Evolutionary conservation across 2,797 vertebrate species (phyloP), one percentile per base, ranked within the genome.

Genomic region (Acrocephalus scirpaceus): DNA sequence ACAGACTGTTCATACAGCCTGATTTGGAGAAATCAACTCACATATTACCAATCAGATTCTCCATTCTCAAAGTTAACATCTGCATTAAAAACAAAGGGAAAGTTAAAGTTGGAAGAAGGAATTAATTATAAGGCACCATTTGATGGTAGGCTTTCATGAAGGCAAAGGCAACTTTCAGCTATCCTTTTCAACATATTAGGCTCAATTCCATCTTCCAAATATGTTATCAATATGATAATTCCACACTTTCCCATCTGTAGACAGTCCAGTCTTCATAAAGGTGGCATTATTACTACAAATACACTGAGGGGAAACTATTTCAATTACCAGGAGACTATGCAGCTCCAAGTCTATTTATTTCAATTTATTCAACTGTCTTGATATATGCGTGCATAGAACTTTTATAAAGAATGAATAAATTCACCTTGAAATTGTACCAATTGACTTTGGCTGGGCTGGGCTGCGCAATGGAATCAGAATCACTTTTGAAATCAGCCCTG

Each of bases 211-310:
- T 96, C 97, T 97, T 95, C 94, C 96, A 97, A 98, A 98, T 97
- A 97, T 95, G 97, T 98, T 98, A 98, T 98, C 98, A 98, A 97
- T 98, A 98, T 98, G 98, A 97, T 98, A 98, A 98, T 98, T 97
- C 97, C 97, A 86, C 95, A 96, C 93, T 97, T 97, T 96, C 97
- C 96, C 95, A 96, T 98, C 96, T 95, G 78, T 96, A 96, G 95
- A 97, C 90, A 97, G 91, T 87, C 95, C 92, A 95, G 93, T 84
- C 95, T 97, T 97, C 96, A 97, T 97, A 98, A 98, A 98, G 96
- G 93, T 97, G 97, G 95, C 95, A 97, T 98, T 98, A 98, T 98
- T 97, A 96, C 97, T 98, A 97, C 97, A 97, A 97, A 97, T 97
- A 98, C 95, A 98, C 95, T 96, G 95, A 95, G 93, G 93, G 95